Base-by-base conservation (phyloP, 2,113 vertebrate species). In the Alouatta palliata region DNA sequence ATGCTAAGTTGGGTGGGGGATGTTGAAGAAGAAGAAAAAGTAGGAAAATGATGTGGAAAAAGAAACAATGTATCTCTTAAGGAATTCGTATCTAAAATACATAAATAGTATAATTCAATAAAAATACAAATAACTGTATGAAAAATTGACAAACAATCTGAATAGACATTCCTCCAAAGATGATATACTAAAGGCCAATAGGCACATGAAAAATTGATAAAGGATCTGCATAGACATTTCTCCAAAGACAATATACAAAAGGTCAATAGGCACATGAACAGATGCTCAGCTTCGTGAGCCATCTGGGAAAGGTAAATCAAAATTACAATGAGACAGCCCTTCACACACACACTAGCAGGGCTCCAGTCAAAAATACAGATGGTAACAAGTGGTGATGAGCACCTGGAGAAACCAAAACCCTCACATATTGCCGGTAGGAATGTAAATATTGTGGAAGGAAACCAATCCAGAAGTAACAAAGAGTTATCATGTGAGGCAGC, bases 181-280 rank as follows among this genome's bases (percentile, higher is more conserved):
- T 4, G 17, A 84, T 52, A 16, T 32, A 49, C 27, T 68, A 35
- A 71, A 80, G 25, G 35, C 23, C 61, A 64, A 64, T 87, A 83
- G 19, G 12, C 58, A 91, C 19, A 71, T 77, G 87, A 84, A 92
- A 89, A 95, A 95, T 89, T 20, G 20, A 61, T 52, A 47, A 85
- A 90, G 16, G 32, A 73, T 82, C 86, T 68, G 37, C 81, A 25
- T 30, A 95, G 37, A 54, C 40, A 71, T 47, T 90, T 25, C 30
- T 47, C n/a, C 23, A 13, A 64, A 89, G 79, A 84, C 9, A 19
- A 88, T 43, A 16, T 20, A 43, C 21, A 68, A 30, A 71, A 81
- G 25, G 35, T 19, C 61, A 56, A 64, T 87, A 83, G 19, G 12
- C 68, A 87, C 23, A 27, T 71, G 30, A 87, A 87, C 82, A 91